phyloP scores from a whole-genome alignment of 2,888 invertebrate genomes.

The Dorcus hopei region DNA sequence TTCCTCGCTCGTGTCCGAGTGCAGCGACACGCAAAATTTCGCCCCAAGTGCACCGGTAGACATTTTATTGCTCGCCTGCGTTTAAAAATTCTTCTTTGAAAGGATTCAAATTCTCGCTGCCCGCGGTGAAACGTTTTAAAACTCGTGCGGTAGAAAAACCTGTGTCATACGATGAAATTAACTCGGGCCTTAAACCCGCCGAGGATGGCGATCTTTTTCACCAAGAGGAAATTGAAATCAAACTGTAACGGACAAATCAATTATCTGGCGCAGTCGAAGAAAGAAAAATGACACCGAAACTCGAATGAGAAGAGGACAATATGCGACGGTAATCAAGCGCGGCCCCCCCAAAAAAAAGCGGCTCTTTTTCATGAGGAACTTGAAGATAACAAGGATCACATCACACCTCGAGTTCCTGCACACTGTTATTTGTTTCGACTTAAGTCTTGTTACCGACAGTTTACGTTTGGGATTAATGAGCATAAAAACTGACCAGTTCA shows the following conservation, averaged over 20 bases:
- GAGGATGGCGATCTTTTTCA: neutral
- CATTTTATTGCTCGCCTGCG: conserved; percentile 6
- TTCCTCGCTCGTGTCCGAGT: neutral
- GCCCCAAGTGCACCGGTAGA: conserved; percentile 11
- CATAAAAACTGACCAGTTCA: conserved; percentile 3
- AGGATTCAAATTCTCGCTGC: conserved; percentile 5
- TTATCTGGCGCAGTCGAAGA: neutral
- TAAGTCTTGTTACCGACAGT: conserved; percentile 32
- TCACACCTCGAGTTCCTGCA: conserved; percentile 35
- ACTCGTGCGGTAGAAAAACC: neutral
- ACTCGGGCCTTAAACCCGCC: neutral
- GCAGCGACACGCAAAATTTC: conserved; percentile 9
- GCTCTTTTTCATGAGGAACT: conserved; percentile 5
- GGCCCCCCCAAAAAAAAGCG: neutral
- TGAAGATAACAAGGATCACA: conserved; percentile 24
- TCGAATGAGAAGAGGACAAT: neutral
- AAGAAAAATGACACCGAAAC: neutral
- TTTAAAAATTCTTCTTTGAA: conserved; percentile 8
- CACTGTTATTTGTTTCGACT: conserved; percentile 43
- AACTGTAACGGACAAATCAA: conserved; percentile 4
- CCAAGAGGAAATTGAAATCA: conserved; percentile 15
- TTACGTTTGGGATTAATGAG: conserved; percentile 25
- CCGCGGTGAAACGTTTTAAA: neutral
- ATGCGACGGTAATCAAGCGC: conserved; percentile 1
- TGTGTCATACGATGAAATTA: neutral